These are phyloP conservation scores for rabbit (Oryctolagus cuniculus) DNA, from an alignment of 2,113 vertebrate species.

Conservation along the genomic window DNA sequence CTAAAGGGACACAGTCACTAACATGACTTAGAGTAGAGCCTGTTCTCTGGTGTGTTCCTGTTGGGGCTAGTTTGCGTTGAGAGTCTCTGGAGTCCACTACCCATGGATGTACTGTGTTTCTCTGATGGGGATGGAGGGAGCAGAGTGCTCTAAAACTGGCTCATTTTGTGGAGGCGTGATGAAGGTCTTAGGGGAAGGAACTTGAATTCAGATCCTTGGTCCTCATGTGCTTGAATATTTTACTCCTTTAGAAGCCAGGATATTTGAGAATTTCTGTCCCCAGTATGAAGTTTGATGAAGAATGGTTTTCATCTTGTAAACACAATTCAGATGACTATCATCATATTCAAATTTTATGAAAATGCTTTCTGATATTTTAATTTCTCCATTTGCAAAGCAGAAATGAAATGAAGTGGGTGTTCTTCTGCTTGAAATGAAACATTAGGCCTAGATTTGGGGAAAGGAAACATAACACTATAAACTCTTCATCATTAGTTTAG, in stretches of 20 bases:
- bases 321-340: neutral
- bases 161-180: neutral
- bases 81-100: neutral
- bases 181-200: neutral
- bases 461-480: neutral
- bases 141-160: neutral
- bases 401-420: neutral
- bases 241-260: neutral
- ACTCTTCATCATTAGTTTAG: neutral
- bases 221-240: neutral
- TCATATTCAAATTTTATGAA: neutral
- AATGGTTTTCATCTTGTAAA: neutral
- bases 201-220: neutral
- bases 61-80: neutral
- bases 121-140: neutral
- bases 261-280: neutral
- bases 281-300: neutral
- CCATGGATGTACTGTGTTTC: neutral
- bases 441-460: neutral
- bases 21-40: neutral
- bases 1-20: neutral
- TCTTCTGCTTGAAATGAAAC: neutral
- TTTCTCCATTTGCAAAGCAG: constrained; percentile 26
- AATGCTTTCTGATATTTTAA: neutral
- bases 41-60: neutral